phyloP scores from a whole-genome alignment of 2,797 vertebrate genomes.

The Podarcis lilfordi region DNA sequence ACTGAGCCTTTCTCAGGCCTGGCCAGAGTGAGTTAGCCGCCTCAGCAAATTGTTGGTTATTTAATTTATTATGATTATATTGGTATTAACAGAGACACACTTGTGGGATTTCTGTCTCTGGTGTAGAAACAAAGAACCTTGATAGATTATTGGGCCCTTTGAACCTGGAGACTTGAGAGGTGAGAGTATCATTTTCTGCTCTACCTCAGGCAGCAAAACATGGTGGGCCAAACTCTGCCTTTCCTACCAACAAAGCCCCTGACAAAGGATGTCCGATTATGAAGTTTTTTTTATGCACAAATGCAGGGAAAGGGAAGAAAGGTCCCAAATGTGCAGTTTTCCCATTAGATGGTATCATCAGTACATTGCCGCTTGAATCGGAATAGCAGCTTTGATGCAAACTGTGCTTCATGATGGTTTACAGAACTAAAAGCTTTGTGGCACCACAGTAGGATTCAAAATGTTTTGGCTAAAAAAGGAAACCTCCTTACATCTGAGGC shows the following conservation, averaged over 20 bases:
- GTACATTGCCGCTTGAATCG: constrained; percentile 18
- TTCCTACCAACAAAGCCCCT: not conserved
- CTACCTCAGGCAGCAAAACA: not conserved
- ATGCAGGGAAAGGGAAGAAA: not conserved
- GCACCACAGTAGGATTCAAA: constrained; percentile 57
- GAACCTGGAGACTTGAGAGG: not conserved
- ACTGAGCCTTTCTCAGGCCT: not conserved
- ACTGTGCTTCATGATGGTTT: constrained; percentile 53
- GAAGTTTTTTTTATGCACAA: not conserved
- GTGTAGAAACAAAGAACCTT: not conserved
- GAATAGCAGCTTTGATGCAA: constrained; percentile 20
- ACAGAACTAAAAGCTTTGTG: constrained; percentile 44
- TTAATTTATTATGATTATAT: not conserved
- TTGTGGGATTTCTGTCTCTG: not conserved
- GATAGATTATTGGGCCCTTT: not conserved
- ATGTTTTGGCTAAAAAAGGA: constrained; percentile 54
- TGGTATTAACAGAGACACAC: not conserved
- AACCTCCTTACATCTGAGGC: constrained; percentile 49
- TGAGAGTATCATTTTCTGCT: too few species aligned
- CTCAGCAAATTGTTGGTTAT: not conserved
- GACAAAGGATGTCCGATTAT: not conserved
- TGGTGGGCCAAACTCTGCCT: not conserved
- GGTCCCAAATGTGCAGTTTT: not conserved
- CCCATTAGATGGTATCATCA: constrained; percentile 15
- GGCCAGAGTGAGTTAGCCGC: not conserved